phyloP scores from a whole-genome alignment of 2,797 vertebrate genomes.

The Sparus aurata region DNA sequence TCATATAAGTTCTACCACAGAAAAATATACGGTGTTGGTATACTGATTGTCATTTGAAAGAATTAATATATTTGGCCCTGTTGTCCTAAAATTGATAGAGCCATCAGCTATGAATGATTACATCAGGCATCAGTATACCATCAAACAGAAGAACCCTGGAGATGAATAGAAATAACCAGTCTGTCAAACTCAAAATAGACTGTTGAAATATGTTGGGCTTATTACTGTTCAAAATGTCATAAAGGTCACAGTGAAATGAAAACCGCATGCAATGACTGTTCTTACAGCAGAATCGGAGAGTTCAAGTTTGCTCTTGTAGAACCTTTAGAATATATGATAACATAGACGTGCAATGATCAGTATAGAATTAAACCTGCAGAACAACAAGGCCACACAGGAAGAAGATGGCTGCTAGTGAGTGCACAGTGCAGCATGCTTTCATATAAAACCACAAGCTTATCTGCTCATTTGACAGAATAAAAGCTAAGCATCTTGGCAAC shows the following conservation, averaged over 20 bases:
- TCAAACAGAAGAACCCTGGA: not conserved
- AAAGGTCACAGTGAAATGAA: not conserved
- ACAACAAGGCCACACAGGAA: not conserved
- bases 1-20: not conserved
- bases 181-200: not conserved
- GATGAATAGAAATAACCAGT: not conserved
- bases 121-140: not conserved
- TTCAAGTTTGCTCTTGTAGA: not conserved
- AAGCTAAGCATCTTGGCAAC: too few species aligned
- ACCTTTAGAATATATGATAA: not conserved
- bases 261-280: not conserved
- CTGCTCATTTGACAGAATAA: too few species aligned
- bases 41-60: not conserved
- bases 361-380: not conserved
- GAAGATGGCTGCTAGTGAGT: not conserved
- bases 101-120: not conserved
- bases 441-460: not conserved
- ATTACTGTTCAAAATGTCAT: conserved; percentile 3
- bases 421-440: not conserved
- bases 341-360: not conserved
- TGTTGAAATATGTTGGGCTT: not conserved
- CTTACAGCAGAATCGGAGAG: not conserved
- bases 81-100: not conserved
- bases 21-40: not conserved
- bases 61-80: not conserved